Base-by-base conservation (phyloP, 2,888 invertebrate genomes). In the Sabellastarte sp. region DNA sequence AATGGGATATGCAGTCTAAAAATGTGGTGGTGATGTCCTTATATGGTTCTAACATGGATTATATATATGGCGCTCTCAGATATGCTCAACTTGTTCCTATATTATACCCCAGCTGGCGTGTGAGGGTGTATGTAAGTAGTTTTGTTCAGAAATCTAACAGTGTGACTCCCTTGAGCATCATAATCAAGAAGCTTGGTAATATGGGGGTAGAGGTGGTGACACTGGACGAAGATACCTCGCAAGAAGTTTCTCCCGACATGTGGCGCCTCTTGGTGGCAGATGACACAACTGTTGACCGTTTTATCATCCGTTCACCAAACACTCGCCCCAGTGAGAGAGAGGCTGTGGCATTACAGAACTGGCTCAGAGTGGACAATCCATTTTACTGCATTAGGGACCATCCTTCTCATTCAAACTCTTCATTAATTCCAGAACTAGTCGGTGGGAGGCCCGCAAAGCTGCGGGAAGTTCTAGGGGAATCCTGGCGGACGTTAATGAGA, bases 331-430 rank as follows among this genome's bases (percentile, higher is more conserved):
- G 62, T 24, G 63, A 65, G 33, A 28, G 72, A 26, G 73, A 73
- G 50, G 60, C 61, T 5, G 53, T 59, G n/a, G 64, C 64, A 3
- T 33, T 73, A 2, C 60, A 63, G 3, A 67, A 68, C 24, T 73
- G 73, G 73, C 60, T 67, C n/a, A 29, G 31, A 3, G 51, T 60
- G 3, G 31, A 61, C 4, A 57, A 28, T 2, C 53, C 63, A 3
- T 60, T 72, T 32, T 63, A 73, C 50, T 73, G 72, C 60, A 66
- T 73, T 29, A 60, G 73, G 3, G 73, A 73, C 55, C 68, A 73
- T 57, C 68, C 69, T 5, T 61, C 28, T 3, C 72, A 73, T 59
- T 50, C 66, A 3, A 1, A 26, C 2, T 26, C 30, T 3, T 51
- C 69, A 1, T 58, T 73, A 5, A 30, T 60, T 4, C 60, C 67